phyloP scores from a whole-genome alignment of 2,113 vertebrate genomes.

The Calonectris borealis region DNA sequence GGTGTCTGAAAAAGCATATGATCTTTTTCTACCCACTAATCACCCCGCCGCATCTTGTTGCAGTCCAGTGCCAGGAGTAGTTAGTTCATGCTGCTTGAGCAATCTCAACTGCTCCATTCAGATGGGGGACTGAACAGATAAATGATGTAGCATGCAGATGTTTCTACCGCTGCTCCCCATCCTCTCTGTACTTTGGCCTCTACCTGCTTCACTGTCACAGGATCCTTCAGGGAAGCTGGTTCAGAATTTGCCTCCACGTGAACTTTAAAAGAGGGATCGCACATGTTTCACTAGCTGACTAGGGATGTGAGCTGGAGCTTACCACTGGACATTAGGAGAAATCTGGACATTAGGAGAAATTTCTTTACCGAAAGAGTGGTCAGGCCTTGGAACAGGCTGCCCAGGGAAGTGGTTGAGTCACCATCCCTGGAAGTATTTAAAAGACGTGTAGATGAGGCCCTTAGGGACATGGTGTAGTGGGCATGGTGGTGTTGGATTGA shows the following conservation, averaged over 20 bases:
- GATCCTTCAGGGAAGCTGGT: not conserved
- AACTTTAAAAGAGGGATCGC: not conserved
- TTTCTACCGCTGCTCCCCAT: not conserved
- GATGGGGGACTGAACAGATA: not conserved
- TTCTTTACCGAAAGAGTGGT: no score
- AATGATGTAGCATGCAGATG: not conserved
- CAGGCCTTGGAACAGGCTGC: no score
- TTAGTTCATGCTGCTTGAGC: not conserved
- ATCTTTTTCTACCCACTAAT: not conserved
- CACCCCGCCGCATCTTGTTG: not conserved
- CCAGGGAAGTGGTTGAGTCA: no score
- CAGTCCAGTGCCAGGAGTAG: not conserved
- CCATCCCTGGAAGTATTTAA: no score
- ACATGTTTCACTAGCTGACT: not conserved
- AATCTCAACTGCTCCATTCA: not conserved
- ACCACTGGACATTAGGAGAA: rapidly evolving
- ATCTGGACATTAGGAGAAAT: no score
- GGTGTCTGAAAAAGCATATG: not conserved
- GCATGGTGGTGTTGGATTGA: no score
- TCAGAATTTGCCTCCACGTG: not conserved
- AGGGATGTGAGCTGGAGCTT: not conserved
- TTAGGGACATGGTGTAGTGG: no score
- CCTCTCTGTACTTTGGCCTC: not conserved
- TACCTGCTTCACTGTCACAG: not conserved
- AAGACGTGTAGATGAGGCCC: no score